Percentiles rank a stretch among this genome's conserved stretches.
Conservation (phyloP, 1,140 invertebrate genomes). For the Zophobas morio region DNA sequence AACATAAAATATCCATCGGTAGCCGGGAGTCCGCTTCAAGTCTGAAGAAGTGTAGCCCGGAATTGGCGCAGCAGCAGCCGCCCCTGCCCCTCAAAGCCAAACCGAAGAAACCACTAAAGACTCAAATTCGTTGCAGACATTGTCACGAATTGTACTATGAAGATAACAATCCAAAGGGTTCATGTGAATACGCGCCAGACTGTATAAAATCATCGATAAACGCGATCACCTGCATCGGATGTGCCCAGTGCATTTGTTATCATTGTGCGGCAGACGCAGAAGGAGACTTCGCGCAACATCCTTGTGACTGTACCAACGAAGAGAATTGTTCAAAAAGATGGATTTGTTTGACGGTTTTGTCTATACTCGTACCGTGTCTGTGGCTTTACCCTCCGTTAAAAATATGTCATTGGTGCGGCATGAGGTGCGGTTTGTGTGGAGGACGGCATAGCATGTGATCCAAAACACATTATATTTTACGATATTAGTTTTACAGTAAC, state of each 20-base stretch:
- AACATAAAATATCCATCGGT: constrained; percentile 64
- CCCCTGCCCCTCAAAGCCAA: constrained; percentile 68
- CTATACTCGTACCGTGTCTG: constrained; percentile 91
- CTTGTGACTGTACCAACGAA: constrained; percentile 80
- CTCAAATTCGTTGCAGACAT: constrained; percentile 51
- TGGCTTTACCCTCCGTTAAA: constrained; percentile 93
- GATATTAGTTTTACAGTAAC: constrained; percentile 57
- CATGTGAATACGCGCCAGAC: constrained; percentile 92
- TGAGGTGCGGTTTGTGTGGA: constrained; percentile 85
- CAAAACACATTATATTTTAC: constrained; percentile 56
- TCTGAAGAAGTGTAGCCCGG: constrained; percentile 73
- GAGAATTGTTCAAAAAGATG: constrained; percentile 78
- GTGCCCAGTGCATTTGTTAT: constrained; percentile 88
- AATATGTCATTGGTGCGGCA: constrained; percentile 87
- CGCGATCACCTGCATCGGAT: constrained; percentile 86
- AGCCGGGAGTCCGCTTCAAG: constrained; percentile 74
- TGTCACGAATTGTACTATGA: constrained; percentile 79
- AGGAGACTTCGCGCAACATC: constrained; percentile 84
- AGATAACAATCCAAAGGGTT: constrained; percentile 85
- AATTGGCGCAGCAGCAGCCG: constrained; percentile 63
- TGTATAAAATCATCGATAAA: constrained; percentile 85
- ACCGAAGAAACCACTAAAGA: constrained; percentile 69
- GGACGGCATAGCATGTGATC: constrained; percentile 77
- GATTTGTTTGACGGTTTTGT: constrained; percentile 88
- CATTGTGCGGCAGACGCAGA: constrained; percentile 93